A percentile compares a stretch with the other conserved stretches of the same genome.
phyloP scores from a whole-genome alignment of 1,140 invertebrate genomes.

The Pseudomyrmex gracilis region DNA sequence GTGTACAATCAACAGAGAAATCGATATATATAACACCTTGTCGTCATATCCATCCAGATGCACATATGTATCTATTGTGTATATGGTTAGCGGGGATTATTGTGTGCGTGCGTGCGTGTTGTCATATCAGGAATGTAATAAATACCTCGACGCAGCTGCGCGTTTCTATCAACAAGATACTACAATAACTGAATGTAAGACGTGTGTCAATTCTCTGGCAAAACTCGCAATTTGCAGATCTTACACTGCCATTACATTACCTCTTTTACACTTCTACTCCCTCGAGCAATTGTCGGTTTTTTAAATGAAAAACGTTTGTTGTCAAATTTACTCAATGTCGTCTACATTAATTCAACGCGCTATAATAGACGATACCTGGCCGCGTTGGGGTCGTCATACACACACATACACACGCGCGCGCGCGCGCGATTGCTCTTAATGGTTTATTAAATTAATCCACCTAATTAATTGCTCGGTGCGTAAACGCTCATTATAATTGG shows the following conservation, averaged over 20 bases:
- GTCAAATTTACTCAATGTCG: constrained; percentile 30
- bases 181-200: too few species aligned
- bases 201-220: too few species aligned
- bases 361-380: constrained; percentile 1
- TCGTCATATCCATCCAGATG: constrained; percentile 30
- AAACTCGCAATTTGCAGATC: background rate
- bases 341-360: constrained; percentile 11
- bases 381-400: background rate
- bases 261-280: background rate
- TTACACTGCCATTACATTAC: background rate
- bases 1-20: constrained; percentile 59
- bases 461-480: constrained; percentile 41
- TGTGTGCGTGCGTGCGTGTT: background rate
- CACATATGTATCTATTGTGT: background rate
- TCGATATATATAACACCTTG: constrained; percentile 47
- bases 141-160: too few species aligned
- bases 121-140: background rate
- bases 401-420: too few species aligned
- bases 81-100: background rate
- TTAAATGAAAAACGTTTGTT: background rate
- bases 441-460: constrained; percentile 61
- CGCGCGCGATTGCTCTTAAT: constrained; percentile 28
- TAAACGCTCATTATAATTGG: constrained; percentile 44
- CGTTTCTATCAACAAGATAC: too few species aligned
- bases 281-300: background rate